A percentile compares a stretch with the other conserved stretches of the same genome.
Conservation (phyloP, 2,888 invertebrate species). For the Mythimna lalbum region DNA sequence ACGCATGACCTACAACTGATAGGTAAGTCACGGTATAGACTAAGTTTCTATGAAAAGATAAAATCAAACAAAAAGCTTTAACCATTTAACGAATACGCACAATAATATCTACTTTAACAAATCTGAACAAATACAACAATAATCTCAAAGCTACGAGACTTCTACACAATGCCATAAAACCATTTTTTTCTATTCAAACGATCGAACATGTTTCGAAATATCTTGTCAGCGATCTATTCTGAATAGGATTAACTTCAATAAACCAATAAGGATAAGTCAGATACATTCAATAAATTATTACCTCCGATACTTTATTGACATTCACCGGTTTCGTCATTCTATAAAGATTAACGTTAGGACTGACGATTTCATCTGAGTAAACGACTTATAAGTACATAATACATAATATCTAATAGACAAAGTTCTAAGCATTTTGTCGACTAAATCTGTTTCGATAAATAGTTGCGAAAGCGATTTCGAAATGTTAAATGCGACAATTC, state of each 20-base stretch:
- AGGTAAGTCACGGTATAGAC: neutral
- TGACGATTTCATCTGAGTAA: conserved; percentile 59
- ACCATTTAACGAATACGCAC: conserved; percentile 14
- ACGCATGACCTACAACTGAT: too few relatives aligned
- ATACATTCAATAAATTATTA: conserved; percentile 61
- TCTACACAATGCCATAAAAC: conserved; percentile 37
- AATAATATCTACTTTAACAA: conserved; percentile 18
- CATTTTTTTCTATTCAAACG: conserved; percentile 18
- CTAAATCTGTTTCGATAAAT: conserved; percentile 58
- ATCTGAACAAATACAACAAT: conserved; percentile 32
- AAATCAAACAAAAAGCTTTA: conserved; percentile 16
- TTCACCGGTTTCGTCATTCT: conserved; percentile 52
- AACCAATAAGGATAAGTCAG: conserved; percentile 65
- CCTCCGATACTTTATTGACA: conserved; percentile 51
- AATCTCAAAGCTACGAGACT: conserved; percentile 25
- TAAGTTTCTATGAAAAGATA: neutral
- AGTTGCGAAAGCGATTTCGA: conserved; percentile 59
- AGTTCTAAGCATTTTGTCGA: conserved; percentile 60
- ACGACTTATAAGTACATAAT: conserved; percentile 51
- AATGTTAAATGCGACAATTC: conserved; percentile 62
- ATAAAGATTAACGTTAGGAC: conserved; percentile 43
- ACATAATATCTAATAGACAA: conserved; percentile 35
- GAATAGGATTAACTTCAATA: conserved; percentile 62
- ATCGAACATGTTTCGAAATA: conserved; percentile 43
- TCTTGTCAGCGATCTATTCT: conserved; percentile 58